phyloP scores from a whole-genome alignment of 2,797 vertebrate species.

The Coendou prehensilis region DNA sequence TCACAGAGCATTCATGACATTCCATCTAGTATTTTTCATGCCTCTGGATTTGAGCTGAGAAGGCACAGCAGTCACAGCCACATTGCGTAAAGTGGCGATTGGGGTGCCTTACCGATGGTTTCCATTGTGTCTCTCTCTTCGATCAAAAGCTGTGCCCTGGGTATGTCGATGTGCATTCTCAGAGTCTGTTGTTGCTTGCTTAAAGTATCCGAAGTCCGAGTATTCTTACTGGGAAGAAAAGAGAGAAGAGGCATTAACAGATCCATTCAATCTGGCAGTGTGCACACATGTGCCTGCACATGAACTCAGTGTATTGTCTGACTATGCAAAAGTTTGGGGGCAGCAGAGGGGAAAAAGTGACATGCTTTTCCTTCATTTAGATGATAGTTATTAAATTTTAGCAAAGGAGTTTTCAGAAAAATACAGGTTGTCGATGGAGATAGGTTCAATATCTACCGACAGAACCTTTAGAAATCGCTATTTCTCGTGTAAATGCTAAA shows the following conservation, averaged over 20 bases:
- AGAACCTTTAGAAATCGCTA: slow-evolving; percentile 5
- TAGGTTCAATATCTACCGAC: background rate
- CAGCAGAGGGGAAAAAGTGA: too few species aligned
- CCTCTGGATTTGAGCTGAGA: background rate
- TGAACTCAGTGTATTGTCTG: background rate
- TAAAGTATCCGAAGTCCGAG: slow-evolving; percentile 96
- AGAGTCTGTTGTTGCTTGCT: slow-evolving; percentile 99
- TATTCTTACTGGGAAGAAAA: slow-evolving; percentile 94
- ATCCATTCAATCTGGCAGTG: background rate
- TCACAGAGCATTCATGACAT: accelerated
- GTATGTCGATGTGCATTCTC: slow-evolving; percentile 99
- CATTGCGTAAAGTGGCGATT: accelerated
- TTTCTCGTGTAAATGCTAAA: background rate
- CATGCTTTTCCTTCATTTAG: background rate
- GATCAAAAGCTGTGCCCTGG: slow-evolving; percentile 98
- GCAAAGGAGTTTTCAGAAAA: slow-evolving; percentile 15
- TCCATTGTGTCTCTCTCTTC: slow-evolving; percentile 99
- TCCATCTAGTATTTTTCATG: accelerated
- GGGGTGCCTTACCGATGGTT: slow-evolving; percentile 93
- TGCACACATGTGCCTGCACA: background rate
- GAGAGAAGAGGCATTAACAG: background rate
- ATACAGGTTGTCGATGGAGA: background rate
- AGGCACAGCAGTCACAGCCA: background rate
- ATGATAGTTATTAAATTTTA: slow-evolving; percentile 39
- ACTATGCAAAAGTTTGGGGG: background rate